Evolutionary conservation across 2,113 vertebrate species (phyloP), one percentile per base, ranked within the genome.

Genomic region (Ahaetulla prasina): DNA sequence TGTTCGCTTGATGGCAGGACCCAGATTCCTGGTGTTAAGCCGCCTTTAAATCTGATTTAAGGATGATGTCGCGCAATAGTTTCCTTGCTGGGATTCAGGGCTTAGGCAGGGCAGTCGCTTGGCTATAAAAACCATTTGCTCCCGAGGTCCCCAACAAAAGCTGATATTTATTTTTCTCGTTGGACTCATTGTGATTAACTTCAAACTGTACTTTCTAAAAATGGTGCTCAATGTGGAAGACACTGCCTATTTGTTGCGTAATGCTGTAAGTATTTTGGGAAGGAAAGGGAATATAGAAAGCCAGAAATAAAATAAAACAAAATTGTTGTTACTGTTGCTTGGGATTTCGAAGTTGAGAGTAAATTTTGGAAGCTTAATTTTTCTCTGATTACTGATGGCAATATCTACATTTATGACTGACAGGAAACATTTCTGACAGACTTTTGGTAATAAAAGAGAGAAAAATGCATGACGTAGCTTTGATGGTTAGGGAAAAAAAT

Each of bases 161-260:
- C 89, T 25, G 57, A 74, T 87, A 45, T 88, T 90, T 60, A 4
- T 80, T 0, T 96, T 95, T 95, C 93, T 86, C 90, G 47, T 92
- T 86, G 88, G 90, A 30, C 90, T 97, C 90, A 12, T 93, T 94
- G 96, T 14, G 96, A 97, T 96, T 96, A 97, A 93, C 93, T 92
- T 95, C 95, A 95, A 89, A 54, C 91, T 93, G 92, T 92, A 95
- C 92, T 95, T 92, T 95, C 92, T 97, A 97, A 97, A 95, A 96
- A 99, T 99, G 98, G 98, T 99, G 95, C 95, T 98, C 89, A 98
- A 98, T 90, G 96, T 98, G 94, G 94, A 96, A 94, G 98, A 98
- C 89, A 97, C 98, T 89, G 98, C 98, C 52, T 97, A 98, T 96
- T 97, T 98, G 91, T 96, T 98, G 74, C 98, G 97, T 95, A 97